Conservation (phyloP, 1,140 invertebrate species). For the Zaprionus lachaisei region DNA sequence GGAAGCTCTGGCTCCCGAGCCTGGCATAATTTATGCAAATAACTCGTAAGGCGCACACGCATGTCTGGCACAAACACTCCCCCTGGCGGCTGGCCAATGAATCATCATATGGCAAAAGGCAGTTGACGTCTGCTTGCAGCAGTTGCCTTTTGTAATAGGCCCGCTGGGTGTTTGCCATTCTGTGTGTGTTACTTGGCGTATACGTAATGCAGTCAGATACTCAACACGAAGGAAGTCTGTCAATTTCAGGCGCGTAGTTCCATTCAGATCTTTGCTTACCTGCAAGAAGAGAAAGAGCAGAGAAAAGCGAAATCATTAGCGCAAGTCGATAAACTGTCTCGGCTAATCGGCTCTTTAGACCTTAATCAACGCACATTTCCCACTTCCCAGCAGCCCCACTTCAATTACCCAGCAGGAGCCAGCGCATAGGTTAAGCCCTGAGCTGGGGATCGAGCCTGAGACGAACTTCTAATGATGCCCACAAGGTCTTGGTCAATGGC, state of each 20-base stretch:
- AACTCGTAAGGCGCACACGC: slow-evolving; percentile 46
- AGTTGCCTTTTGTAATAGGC: slow-evolving; percentile 59
- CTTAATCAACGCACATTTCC: slow-evolving; percentile 10
- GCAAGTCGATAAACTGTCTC: slow-evolving; percentile 38
- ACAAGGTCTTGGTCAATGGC: slow-evolving; percentile 44
- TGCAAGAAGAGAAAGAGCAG: slow-evolving; percentile 24
- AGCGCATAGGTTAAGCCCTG: slow-evolving; percentile 64
- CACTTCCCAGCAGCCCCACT: neutral
- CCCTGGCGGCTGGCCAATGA: slow-evolving; percentile 54
- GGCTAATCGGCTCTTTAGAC: slow-evolving; percentile 43
- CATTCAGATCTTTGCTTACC: slow-evolving; percentile 36
- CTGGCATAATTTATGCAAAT: slow-evolving; percentile 72
- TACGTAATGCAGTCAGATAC: slow-evolving; percentile 59
- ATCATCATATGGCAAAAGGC: slow-evolving; percentile 73
- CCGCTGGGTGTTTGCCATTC: slow-evolving; percentile 52
- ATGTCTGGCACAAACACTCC: slow-evolving; percentile 37
- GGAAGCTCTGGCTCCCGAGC: neutral
- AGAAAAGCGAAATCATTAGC: slow-evolving; percentile 23
- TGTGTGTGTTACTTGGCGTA: slow-evolving; percentile 33
- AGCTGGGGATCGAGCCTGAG: slow-evolving; percentile 46
- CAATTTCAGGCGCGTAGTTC: slow-evolving; percentile 37
- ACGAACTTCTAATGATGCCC: slow-evolving; percentile 64
- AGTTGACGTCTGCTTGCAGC: slow-evolving; percentile 50
- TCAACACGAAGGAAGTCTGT: slow-evolving; percentile 55
- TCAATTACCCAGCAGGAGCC: slow-evolving; percentile 24